Base-by-base conservation (phyloP, 2,888 invertebrate species). In the Polydrusus pterygomalis region DNA sequence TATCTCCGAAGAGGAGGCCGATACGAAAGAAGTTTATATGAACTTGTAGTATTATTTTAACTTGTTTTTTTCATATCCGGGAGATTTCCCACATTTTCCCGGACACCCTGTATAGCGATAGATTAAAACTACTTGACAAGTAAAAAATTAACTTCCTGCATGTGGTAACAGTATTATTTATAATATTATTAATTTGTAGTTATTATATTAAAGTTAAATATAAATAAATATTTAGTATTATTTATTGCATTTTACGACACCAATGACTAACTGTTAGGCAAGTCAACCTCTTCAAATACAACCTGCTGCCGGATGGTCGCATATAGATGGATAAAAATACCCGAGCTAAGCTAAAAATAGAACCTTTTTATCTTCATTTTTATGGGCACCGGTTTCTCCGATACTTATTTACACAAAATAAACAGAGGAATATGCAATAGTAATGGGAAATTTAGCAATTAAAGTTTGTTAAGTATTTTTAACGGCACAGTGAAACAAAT, bases 321-420 rank as follows among this genome's bases (percentile, higher is more conserved):
- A 64, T 70, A 70, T 67, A 60, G 47, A 25, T 64, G 70, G 70
- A 70, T 75, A 75, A 75, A 75, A 75, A 75, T 75, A 75, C 70
- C 64, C 70, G 20, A 45, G 34, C 70, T 17, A 9, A 70, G 70
- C 70, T 75, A 75, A 70, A 75, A 75, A 75, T 75, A 75, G 70
- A 75, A 70, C 65, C 13, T 63, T 34, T 56, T 56, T 56, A 34
- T 56, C 34, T 34, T 64, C 58, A 65, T 64, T 74, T 72, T 75
- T 75, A 70, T 65, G 74, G n/a, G 15, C 60, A 74, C 69, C 63
- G 69, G 68, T 69, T 69, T 69, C 69, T 74, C 30, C 63, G 69
- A 63, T 74, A 15, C 54, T 73, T 73, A 68, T 68, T 73, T 51
- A 51, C 60, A 73, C 68, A 60, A 73, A 68, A 54, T 58, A 73